Evolutionary conservation across 2,113 vertebrate species (phyloP).

Genomic region (Coregonus clupeaformis): DNA sequence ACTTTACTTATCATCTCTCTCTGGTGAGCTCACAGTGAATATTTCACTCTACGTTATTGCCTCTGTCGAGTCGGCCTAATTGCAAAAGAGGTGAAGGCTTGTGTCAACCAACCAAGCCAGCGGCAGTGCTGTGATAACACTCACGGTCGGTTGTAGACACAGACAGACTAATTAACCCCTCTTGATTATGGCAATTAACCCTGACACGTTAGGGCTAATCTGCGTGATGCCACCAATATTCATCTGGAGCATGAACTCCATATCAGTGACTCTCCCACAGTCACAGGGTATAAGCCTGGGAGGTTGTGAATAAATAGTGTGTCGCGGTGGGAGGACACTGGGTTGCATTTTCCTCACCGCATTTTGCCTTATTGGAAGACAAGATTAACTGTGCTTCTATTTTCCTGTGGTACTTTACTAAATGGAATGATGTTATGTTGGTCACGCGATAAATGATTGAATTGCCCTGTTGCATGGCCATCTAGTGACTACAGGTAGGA

Average conservation of each 20-base stretch:
- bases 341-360: too few species aligned
- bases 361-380: too few species aligned
- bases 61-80: conserved; percentile 49
- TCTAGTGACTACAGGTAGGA: too few species aligned
- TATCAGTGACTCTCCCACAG: neutral
- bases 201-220: conserved; percentile 73
- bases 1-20: neutral
- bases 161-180: conserved; percentile 76
- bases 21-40: conserved; percentile 42
- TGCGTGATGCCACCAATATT: conserved; percentile 45
- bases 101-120: conserved; percentile 54
- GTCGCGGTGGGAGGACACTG: too few species aligned
- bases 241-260: conserved; percentile 34
- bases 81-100: conserved; percentile 66
- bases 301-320: too few species aligned
- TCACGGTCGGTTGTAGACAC: conserved; percentile 49
- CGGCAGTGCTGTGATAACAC: conserved; percentile 63
- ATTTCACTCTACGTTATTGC: conserved; percentile 58
- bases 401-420: too few species aligned
- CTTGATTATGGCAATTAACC: conserved; percentile 81
- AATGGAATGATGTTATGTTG: too few species aligned
- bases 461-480: too few species aligned
- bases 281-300: neutral
- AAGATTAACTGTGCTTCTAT: too few species aligned
- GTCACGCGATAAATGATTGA: too few species aligned